phyloP scores from a whole-genome alignment of 2,888 invertebrate species.

The Leucoma salicis region DNA sequence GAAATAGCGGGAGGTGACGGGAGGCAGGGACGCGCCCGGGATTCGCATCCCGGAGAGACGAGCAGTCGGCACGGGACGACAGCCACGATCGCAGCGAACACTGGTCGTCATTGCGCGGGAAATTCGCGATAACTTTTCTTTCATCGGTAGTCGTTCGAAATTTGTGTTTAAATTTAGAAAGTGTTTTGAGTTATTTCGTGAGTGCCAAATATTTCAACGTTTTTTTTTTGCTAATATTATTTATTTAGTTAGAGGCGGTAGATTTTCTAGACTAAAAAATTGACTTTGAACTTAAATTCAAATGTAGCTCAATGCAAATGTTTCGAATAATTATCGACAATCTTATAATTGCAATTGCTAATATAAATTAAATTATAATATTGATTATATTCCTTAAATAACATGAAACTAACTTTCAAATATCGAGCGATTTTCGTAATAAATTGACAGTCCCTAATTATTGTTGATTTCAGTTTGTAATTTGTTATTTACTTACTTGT shows the following conservation, averaged over 20 bases:
- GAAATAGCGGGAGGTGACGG: slow-evolving; percentile 25
- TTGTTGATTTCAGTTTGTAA: no score
- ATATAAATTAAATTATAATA: no score
- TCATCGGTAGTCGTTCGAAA: slow-evolving; percentile 16
- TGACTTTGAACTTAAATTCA: no score
- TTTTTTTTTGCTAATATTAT: background rate
- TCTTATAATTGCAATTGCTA: no score
- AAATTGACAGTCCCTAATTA: no score
- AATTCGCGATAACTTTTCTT: slow-evolving; percentile 43
- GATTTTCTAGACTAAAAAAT: no score
- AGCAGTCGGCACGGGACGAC: slow-evolving; percentile 44
- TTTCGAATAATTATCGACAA: no score
- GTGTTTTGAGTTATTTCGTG: slow-evolving; percentile 7
- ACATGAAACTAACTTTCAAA: no score
- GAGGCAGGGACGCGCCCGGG: slow-evolving; percentile 31
- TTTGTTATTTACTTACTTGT: no score
- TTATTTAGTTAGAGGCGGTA: background rate
- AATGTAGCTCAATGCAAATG: no score
- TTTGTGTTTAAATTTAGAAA: slow-evolving; percentile 15
- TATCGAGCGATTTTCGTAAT: no score
- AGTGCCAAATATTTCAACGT: slow-evolving; percentile 15
- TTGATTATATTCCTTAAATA: no score
- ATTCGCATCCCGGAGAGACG: slow-evolving; percentile 37
- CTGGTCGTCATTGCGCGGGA: slow-evolving; percentile 21
- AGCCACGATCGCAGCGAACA: slow-evolving; percentile 25